Conservation (phyloP, 2,888 invertebrate genomes). For the Meiosimyza decipiens region DNA sequence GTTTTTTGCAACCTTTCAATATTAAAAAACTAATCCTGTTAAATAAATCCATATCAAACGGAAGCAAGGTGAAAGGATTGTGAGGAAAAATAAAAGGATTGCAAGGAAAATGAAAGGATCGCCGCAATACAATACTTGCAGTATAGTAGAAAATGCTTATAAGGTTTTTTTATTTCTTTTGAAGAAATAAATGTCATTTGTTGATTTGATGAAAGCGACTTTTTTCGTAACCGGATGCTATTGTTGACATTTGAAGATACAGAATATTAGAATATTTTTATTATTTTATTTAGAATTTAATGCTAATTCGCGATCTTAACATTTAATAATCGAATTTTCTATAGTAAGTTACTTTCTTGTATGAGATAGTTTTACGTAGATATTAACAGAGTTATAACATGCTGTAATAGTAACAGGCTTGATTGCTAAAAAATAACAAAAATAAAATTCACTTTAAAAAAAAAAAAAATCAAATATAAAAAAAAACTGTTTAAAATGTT, state of each 20-base stretch:
- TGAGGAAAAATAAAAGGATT: neutral
- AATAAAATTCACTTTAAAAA: too few relatives aligned
- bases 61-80: conserved; percentile 34
- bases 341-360: too few relatives aligned
- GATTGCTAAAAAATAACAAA: too few relatives aligned
- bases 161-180: neutral
- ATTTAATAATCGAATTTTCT: too few relatives aligned
- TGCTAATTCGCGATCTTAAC: too few relatives aligned
- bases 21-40: conserved; percentile 52
- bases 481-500: too few relatives aligned
- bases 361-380: too few relatives aligned
- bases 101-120: conserved; percentile 57
- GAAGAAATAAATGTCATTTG: neutral
- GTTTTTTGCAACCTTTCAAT: conserved; percentile 51
- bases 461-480: too few relatives aligned
- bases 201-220: conserved; percentile 17
- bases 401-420: neutral
- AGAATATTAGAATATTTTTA: neutral
- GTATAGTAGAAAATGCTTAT: neutral
- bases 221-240: neutral
- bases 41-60: conserved; percentile 37
- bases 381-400: too few relatives aligned
- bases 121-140: conserved; percentile 56
- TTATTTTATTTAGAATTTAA: too few relatives aligned
- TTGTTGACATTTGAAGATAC: neutral